phyloP scores from a whole-genome alignment of 2,888 invertebrate species.

The Allygus modestus region DNA sequence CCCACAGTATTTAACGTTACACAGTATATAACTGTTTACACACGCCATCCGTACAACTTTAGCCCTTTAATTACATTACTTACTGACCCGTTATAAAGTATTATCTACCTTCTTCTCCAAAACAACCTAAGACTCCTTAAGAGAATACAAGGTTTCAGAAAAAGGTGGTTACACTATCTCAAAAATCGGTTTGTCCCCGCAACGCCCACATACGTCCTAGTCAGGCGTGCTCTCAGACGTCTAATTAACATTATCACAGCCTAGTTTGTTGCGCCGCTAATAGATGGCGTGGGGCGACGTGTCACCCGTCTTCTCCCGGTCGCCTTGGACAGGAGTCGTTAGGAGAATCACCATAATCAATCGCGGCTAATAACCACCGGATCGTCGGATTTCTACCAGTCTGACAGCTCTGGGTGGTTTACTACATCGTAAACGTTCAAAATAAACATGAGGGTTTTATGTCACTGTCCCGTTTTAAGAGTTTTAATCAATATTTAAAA shows the following conservation, averaged over 20 bases:
- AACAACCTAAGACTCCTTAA: too few species aligned
- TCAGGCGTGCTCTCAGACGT: not conserved
- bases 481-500: too few species aligned
- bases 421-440: not conserved
- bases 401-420: not conserved
- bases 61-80: too few species aligned
- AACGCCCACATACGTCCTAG: not conserved
- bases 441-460: not conserved
- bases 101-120: too few species aligned
- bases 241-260: conserved; percentile 10
- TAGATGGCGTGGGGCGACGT: not conserved
- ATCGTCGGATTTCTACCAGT: not conserved
- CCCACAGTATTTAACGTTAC: too few species aligned
- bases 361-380: conserved; percentile 14
- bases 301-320: not conserved
- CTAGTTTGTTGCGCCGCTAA: conserved; percentile 3
- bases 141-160: too few species aligned
- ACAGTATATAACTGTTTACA: too few species aligned
- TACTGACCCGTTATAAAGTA: too few species aligned
- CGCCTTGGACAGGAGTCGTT: not conserved
- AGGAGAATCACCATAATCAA: not conserved
- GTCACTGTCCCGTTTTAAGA: too few species aligned
- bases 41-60: too few species aligned
- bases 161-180: not conserved
- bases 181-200: not conserved